phyloP scores from a whole-genome alignment of 2,888 invertebrate genomes.

The Eulithis testata region DNA sequence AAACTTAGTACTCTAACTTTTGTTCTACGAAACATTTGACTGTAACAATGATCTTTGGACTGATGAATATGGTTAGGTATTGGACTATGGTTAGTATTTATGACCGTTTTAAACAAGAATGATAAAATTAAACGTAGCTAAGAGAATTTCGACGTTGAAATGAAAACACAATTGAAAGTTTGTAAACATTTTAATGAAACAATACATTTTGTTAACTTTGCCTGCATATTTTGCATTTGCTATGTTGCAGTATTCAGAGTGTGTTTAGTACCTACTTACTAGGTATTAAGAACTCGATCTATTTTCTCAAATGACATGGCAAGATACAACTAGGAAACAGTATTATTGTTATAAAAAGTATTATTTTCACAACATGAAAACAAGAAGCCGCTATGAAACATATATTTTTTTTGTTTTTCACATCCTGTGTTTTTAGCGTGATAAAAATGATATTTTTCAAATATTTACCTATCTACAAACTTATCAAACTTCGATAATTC shows the following conservation, averaged over 20 bases:
- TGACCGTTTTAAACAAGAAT: slow-evolving; percentile 1
- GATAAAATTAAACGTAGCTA: background rate
- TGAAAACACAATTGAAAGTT: slow-evolving; percentile 19
- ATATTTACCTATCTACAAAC: too few relatives aligned
- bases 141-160: background rate
- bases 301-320: too few relatives aligned
- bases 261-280: background rate
- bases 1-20: background rate
- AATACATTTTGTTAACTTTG: slow-evolving; percentile 5
- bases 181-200: slow-evolving; percentile 37
- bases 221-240: slow-evolving; percentile 19
- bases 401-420: too few relatives aligned
- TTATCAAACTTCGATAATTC: background rate
- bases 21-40: slow-evolving; percentile 9
- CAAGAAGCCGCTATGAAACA: too few relatives aligned
- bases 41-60: background rate
- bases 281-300: too few relatives aligned
- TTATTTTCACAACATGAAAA: too few relatives aligned
- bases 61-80: too few relatives aligned
- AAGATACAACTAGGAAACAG: too few relatives aligned
- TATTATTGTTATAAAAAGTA: too few relatives aligned
- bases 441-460: background rate
- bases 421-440: too few relatives aligned
- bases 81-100: background rate
- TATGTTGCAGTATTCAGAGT: background rate